These are phyloP conservation scores for Molorchus minor DNA, from an alignment of 2,888 invertebrate genomes.

Conservation along the genomic window DNA sequence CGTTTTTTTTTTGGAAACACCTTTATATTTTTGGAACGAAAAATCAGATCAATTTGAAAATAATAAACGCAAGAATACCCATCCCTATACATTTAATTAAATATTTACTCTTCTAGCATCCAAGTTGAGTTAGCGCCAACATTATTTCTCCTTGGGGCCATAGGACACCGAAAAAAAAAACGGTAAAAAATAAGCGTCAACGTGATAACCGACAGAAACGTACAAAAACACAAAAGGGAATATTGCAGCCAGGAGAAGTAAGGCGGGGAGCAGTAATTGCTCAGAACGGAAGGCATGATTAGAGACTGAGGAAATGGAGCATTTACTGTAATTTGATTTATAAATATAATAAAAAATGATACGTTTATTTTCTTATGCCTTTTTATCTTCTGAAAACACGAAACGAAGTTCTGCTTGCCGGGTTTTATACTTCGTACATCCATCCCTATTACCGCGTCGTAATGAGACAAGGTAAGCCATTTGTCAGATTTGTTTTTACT, in stretches of 20 bases:
- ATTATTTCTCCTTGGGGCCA: too few relatives aligned
- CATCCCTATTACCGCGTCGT: conserved; percentile 14
- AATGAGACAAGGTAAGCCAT: conserved; percentile 19
- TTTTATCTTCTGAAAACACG: conserved; percentile 27
- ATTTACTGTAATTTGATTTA: conserved; percentile 51
- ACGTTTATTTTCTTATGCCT: conserved; percentile 26
- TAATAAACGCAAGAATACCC: too few relatives aligned
- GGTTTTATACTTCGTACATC: conserved; percentile 21
- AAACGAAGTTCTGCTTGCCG: conserved; percentile 20
- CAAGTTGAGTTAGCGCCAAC: too few relatives aligned
- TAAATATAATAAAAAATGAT: conserved; percentile 50
- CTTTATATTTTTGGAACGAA: too few relatives aligned
- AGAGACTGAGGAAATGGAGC: conserved; percentile 50
- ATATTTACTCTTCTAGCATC: too few relatives aligned
- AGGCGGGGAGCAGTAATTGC: conserved; percentile 48
- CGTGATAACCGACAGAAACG: conserved; percentile 16
- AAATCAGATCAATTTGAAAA: too few relatives aligned
- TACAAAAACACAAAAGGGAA: conserved; percentile 26
- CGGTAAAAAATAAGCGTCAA: conserved; percentile 14
- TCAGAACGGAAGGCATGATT: conserved; percentile 49
- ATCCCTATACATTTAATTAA: too few relatives aligned
- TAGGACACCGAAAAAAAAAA: conserved; percentile 11
- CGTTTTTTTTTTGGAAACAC: too few relatives aligned
- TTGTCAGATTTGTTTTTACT: conserved; percentile 19
- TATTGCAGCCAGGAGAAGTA: conserved; percentile 36